phyloP scores from a whole-genome alignment of 2,888 invertebrate species.

The Sturmia bella region DNA sequence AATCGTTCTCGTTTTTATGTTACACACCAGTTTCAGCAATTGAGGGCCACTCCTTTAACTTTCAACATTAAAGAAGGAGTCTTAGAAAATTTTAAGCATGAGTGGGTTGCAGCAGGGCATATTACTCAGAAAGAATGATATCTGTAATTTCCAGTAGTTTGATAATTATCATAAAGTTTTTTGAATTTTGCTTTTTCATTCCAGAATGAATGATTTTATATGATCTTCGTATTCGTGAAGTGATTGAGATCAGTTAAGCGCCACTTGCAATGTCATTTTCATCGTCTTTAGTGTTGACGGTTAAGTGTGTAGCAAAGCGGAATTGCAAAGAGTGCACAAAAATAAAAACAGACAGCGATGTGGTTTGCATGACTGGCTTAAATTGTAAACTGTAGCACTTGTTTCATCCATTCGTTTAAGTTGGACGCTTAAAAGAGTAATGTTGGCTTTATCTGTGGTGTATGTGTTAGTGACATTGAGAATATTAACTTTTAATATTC shows the following conservation, averaged over 20 bases:
- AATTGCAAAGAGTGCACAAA: slow-evolving; percentile 18
- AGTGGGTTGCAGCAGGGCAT: no score
- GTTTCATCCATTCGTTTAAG: slow-evolving; percentile 35
- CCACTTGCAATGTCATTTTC: slow-evolving; percentile 70
- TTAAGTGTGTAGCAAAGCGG: slow-evolving; percentile 31
- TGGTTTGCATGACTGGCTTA: slow-evolving; percentile 20
- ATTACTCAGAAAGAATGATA: slow-evolving; percentile 32
- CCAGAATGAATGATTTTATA: slow-evolving; percentile 17
- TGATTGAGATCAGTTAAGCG: slow-evolving; percentile 68
- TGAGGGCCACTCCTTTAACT: no score
- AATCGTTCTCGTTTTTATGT: no score
- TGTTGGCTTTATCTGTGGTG: not conserved
- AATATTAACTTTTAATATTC: no score
- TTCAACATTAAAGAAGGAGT: no score
- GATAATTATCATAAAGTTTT: not conserved
- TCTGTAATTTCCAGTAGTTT: slow-evolving; percentile 55
- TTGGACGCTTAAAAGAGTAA: slow-evolving; percentile 8
- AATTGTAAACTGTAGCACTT: slow-evolving; percentile 32
- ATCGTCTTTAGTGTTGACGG: slow-evolving; percentile 46
- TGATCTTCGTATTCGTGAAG: slow-evolving; percentile 4
- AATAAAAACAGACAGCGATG: slow-evolving; percentile 22
- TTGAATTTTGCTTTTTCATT: slow-evolving; percentile 5
- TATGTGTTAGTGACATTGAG: no score
- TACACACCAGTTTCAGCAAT: no score
- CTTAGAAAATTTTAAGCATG: no score